These are phyloP conservation scores for Elachura formosa DNA, from an alignment of 2,113 vertebrate genomes.

Conservation along the genomic window DNA sequence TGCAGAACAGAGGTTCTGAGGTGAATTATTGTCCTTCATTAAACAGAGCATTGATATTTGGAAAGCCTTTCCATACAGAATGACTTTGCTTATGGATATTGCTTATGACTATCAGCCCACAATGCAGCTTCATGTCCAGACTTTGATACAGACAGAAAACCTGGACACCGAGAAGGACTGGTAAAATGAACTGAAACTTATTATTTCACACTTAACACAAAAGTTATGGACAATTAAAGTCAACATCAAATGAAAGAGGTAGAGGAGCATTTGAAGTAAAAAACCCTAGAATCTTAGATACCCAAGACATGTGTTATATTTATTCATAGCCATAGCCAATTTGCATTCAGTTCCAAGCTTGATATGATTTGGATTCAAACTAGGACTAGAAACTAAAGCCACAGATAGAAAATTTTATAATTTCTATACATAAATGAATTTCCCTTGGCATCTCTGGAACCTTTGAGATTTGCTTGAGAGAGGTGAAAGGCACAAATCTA, in stretches of 20 bases:
- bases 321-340: not conserved
- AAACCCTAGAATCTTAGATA: not conserved
- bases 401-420: constrained; percentile 15
- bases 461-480: not conserved
- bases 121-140: not conserved
- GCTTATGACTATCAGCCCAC: not conserved
- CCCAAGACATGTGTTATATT: not conserved
- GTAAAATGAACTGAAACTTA: not conserved
- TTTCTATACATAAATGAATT: constrained; percentile 32
- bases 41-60: not conserved
- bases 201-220: not conserved
- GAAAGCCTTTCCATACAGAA: not conserved
- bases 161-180: not conserved
- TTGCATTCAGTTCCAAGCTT: constrained; percentile 4
- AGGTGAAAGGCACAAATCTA: not conserved
- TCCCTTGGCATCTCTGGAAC: not conserved
- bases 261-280: not conserved
- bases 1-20: not conserved
- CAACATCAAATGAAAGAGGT: not conserved
- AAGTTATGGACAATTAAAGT: not conserved
- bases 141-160: not conserved
- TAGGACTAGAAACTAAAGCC: not conserved
- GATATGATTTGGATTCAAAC: not conserved
- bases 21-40: not conserved
- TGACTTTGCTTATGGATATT: not conserved